Evolutionary conservation across 2,797 vertebrate species (phyloP).

Genomic region (Scarus forsteni): DNA sequence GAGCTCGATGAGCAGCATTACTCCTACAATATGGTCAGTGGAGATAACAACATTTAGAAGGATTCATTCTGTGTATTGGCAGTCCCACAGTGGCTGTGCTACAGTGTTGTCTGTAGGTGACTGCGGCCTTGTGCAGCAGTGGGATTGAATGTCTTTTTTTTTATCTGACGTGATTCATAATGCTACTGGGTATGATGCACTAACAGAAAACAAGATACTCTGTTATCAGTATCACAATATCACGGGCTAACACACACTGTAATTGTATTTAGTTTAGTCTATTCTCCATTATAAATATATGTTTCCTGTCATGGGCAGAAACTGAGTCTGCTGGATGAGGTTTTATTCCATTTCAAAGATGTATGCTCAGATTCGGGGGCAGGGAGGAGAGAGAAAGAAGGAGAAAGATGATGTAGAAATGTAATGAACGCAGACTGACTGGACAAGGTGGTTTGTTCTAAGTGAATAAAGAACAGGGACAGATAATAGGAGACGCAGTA

Average conservation of each 20-base stretch:
- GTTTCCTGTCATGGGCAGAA: slow-evolving; percentile 63
- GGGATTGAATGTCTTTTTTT: slow-evolving; percentile 69
- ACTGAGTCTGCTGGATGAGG: slow-evolving; percentile 30
- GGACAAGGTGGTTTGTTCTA: slow-evolving; percentile 21
- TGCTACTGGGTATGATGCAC: slow-evolving; percentile 69
- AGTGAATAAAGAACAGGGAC: slow-evolving; percentile 33
- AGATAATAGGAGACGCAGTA: slow-evolving; percentile 24
- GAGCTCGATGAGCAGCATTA: slow-evolving; percentile 52
- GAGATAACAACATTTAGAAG: slow-evolving; percentile 73
- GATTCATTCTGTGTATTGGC: slow-evolving; percentile 59
- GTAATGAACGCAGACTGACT: slow-evolving; percentile 11
- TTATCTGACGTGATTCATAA: slow-evolving; percentile 73
- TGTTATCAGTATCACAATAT: slow-evolving; percentile 76
- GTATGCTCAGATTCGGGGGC: slow-evolving; percentile 36
- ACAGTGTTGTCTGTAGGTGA: slow-evolving; percentile 55
- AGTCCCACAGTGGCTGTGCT: slow-evolving; percentile 37
- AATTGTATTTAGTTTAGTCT: slow-evolving; percentile 72
- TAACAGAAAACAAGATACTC: slow-evolving; percentile 71
- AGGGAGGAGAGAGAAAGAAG: slow-evolving; percentile 8
- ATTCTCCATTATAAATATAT: slow-evolving; percentile 63
- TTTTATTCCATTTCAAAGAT: slow-evolving; percentile 59
- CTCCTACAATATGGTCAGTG: slow-evolving; percentile 68
- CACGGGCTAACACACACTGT: slow-evolving; percentile 61
- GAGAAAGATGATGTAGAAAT: slow-evolving; percentile 10
- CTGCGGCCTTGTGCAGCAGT: slow-evolving; percentile 34